Base-by-base conservation (phyloP, 2,888 invertebrate genomes). In the Leptopilina myrica region DNA sequence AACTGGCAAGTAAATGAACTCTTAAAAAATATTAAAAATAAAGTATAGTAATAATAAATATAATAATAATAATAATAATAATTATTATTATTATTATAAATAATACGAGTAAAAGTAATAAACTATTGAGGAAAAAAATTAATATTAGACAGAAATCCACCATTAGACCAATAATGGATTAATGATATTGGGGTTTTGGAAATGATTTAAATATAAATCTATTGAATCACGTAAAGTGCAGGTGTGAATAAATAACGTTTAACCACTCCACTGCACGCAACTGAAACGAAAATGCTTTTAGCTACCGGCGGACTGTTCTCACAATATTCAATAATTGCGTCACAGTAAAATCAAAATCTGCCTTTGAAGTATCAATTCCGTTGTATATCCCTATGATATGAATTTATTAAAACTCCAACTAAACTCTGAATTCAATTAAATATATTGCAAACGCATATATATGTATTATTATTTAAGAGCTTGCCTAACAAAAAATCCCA, bases 221-320 rank as follows among this genome's bases (percentile, higher is more conserved):
- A 33, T 73, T 56, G 73, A 56, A 69, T 69, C 53, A 9, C 2
- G 33, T 53, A 49, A 66, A 66, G 46, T 73, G 26, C 33, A 73
- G 53, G 73, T 73, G 53, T 73, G 33, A 73, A 56, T 66, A 66
- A 66, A 66, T 66, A 66, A 66, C 46, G 66, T 66, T 66, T 66
- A 66, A 43, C 66, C 66, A 46, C 43, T 66, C 43, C 56, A 46
- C 9, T 49, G 49, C 73, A 73, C 56, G 53, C 56, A 33, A 26
- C 56, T 56, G 33, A 73, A 73, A 73, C 56, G 73, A 73, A 53
- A 69, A 69, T 69, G 69, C 69, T 69, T 69, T 69, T 69, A 69
- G 33, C 73, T 56, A 33, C 11, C 73, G 53, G 73, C 73, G 33
- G 73, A 73, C 53, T 53, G 73, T 73, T 73, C 73, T 73, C 73